Percentiles rank a stretch among this genome's conserved stretches.
phyloP scores from a whole-genome alignment of 2,888 invertebrate species.

The Odontomyia ornata region DNA sequence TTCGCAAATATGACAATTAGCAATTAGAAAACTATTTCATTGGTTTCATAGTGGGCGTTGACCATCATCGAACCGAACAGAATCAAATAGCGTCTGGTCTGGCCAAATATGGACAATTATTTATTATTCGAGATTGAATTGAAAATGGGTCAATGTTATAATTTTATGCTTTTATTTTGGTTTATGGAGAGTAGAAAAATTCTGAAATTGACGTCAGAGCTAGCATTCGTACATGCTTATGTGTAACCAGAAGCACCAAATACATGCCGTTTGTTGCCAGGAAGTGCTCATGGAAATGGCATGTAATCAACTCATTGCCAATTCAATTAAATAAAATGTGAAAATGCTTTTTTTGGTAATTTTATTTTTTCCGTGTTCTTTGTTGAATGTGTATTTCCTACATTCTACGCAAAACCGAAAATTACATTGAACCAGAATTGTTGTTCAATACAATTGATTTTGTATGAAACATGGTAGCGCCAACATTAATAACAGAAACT shows the following conservation, averaged over 20 bases:
- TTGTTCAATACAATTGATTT: conserved; percentile 14
- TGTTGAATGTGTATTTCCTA: not conserved
- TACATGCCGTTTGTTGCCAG: conserved; percentile 7
- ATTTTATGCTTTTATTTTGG: conserved; percentile 27
- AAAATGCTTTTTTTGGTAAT: conserved; percentile 11
- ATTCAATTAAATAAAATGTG: conserved; percentile 33
- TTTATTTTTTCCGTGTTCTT: conserved; percentile 9
- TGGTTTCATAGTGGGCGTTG: no score
- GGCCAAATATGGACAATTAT: not conserved
- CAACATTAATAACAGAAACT: conserved; percentile 38
- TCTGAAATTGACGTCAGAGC: not conserved
- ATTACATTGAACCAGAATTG: no score
- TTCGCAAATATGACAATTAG: no score
- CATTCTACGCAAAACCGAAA: no score
- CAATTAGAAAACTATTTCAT: no score
- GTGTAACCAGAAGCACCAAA: not conserved
- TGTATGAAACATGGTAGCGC: conserved; percentile 8
- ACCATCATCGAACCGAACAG: no score
- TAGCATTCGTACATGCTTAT: not conserved
- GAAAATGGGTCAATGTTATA: conserved; percentile 37
- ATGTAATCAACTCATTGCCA: conserved; percentile 37
- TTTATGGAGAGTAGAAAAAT: not conserved
- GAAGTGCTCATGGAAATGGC: conserved; percentile 35
- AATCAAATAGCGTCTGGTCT: not conserved
- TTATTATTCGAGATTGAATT: not conserved